These are phyloP conservation scores for Otocyon megalotis DNA, from an alignment of 2,113 vertebrate genomes.

Conservation along the genomic window DNA sequence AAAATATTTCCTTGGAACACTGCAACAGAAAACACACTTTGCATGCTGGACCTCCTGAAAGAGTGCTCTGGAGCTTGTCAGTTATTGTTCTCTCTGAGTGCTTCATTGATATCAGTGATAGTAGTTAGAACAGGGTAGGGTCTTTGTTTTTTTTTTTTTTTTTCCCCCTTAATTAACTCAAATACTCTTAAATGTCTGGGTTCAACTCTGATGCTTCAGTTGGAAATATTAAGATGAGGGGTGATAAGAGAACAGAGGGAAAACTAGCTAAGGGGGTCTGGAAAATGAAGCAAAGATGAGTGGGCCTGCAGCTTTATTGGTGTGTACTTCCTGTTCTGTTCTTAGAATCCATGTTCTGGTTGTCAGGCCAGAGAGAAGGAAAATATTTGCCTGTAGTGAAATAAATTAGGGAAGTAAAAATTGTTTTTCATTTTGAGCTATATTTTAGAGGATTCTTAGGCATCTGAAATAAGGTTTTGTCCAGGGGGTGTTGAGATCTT, in stretches of 20 bases:
- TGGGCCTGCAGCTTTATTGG: not conserved
- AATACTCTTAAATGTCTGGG: constrained; percentile 13
- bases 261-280: not conserved
- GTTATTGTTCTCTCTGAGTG: not conserved
- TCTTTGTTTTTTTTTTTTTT: not conserved
- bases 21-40: not conserved
- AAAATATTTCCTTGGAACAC: constrained; percentile 66
- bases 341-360: not conserved
- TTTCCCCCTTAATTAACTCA: not conserved
- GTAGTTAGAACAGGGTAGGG: not conserved
- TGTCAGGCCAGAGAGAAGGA: not conserved
- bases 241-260: not conserved
- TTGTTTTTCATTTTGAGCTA: not conserved
- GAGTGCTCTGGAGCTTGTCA: not conserved
- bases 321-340: not conserved
- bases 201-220: not conserved
- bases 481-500: not conserved
- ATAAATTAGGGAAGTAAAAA: not conserved
- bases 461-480: not conserved
- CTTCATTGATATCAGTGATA: not conserved
- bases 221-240: not conserved
- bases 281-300: not conserved
- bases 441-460: constrained; percentile 23
- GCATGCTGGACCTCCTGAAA: not conserved
- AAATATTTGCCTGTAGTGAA: not conserved